These are phyloP conservation scores for Drosophila barbarae DNA, from an alignment of 2,888 invertebrate species.

Conservation along the genomic window DNA sequence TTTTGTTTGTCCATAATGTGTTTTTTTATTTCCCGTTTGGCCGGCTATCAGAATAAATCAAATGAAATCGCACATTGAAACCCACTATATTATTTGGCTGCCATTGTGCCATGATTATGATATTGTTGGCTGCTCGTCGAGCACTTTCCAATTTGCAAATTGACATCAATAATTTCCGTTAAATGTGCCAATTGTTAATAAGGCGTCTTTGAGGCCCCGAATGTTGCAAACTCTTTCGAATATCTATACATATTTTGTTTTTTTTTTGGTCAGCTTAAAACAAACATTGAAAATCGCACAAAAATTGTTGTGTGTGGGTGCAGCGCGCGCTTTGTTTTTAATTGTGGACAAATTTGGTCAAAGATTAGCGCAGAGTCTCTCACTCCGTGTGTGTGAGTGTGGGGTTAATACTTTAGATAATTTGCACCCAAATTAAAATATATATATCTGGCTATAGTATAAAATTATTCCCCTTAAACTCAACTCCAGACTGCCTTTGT, in stretches of 20 bases:
- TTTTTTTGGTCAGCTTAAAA: slow-evolving; percentile 64
- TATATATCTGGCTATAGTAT: background rate
- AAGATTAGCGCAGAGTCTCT: slow-evolving; percentile 29
- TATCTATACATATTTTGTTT: slow-evolving; percentile 26
- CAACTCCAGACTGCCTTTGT: slow-evolving; percentile 20
- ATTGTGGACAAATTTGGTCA: slow-evolving; percentile 71
- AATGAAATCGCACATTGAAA: slow-evolving; percentile 11
- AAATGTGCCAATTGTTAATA: slow-evolving; percentile 65
- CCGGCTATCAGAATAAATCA: slow-evolving; percentile 17
- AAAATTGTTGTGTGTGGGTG: slow-evolving; percentile 54
- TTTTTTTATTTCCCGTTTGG: slow-evolving; percentile 22
- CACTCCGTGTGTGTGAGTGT: background rate
- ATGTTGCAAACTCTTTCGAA: slow-evolving; percentile 30
- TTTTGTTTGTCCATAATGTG: slow-evolving; percentile 7
- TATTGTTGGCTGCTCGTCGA: slow-evolving; percentile 18
- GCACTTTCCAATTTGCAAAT: slow-evolving; percentile 52
- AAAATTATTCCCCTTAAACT: slow-evolving; percentile 3
- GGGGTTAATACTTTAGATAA: too few species aligned
- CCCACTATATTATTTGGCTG: slow-evolving; percentile 19
- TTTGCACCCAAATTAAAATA: slow-evolving; percentile 5
- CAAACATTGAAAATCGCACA: slow-evolving; percentile 25
- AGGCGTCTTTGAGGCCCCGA: slow-evolving; percentile 57
- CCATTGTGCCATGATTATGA: slow-evolving; percentile 29
- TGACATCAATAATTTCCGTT: slow-evolving; percentile 68
- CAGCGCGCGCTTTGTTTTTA: slow-evolving; percentile 63